Evolutionary conservation across 2,797 vertebrate genomes (phyloP), one percentile per base, ranked within the genome.

Genomic region (Sebastes melanostomus): DNA sequence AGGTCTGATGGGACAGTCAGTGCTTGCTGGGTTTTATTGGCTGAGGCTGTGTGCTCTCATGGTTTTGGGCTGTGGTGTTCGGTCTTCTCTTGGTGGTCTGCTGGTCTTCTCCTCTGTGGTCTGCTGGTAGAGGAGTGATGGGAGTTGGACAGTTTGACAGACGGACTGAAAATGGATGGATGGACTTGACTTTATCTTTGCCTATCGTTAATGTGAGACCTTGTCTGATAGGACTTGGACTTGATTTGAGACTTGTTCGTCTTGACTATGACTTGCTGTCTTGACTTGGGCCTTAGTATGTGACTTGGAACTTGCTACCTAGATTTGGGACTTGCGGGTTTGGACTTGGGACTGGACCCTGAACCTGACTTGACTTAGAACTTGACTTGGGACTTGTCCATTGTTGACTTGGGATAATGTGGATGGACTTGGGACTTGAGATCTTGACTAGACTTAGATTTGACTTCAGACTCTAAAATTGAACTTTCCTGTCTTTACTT

Each of bases 11-110:
- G 70, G 66, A 65, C 71, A 12, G 70, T 61, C 3, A 2, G 8
- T 18, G 8, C 69, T 55, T 55, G 58, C 32, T 30, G 12, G 52
- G 59, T 71, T 38, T 58, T 29, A 4, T 11, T 73, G 81, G 46
- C 73, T 80, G 56, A 70, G 78, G 66, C 81, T 66, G 34, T 54
- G 24, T 6, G n/a, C 24, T 62, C 29, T 75, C 34, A 12, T 81
- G 58, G 65, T 76, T 86, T 87, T 72, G 65, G 65, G 62, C 46
- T 70, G 38, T 1, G 52, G 56, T 68, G 59, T 59, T 73, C 1
- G 18, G 32, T 36, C 55, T 50, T 50, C 18, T 25, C 22, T 24
- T 25, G 54, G 22, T 16, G 34, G 34, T 42, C 62, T 65, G 12
- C 61, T 4, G 18, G 25, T 36, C 55, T 46, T 46, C 42, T 24